phyloP scores from a whole-genome alignment of 2,113 vertebrate genomes.

The Orthonyx spaldingii region DNA sequence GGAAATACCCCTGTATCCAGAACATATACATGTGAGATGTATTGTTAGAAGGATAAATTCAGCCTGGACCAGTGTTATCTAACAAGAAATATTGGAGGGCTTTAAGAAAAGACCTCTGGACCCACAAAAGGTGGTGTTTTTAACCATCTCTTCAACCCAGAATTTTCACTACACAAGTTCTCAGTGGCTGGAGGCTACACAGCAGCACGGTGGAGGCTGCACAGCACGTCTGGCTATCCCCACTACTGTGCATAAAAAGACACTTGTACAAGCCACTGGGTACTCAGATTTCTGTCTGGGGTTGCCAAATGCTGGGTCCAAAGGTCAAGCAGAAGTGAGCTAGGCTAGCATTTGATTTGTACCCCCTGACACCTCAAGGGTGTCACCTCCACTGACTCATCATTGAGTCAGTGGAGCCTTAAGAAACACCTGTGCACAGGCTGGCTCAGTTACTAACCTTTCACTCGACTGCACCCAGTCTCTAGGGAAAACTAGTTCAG shows the following conservation, averaged over 20 bases:
- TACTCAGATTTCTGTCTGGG: not conserved
- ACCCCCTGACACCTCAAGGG: not conserved
- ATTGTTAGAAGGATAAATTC: not conserved
- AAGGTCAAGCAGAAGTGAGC: not conserved
- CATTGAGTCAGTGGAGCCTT: not conserved
- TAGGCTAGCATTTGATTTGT: not conserved
- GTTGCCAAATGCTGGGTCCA: not conserved
- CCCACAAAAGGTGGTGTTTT: not conserved
- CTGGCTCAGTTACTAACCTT: not conserved
- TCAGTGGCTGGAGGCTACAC: not conserved
- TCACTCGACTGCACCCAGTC: not conserved
- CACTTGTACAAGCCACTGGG: not conserved
- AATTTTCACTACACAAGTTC: not conserved
- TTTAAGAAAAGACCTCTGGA: not conserved
- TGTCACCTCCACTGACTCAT: too few species aligned
- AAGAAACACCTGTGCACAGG: not conserved
- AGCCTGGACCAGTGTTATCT: not conserved
- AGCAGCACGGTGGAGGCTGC: not conserved
- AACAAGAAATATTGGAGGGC: not conserved
- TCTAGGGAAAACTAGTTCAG: not conserved
- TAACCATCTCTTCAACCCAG: not conserved
- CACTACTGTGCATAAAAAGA: not conserved
- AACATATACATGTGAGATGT: accelerated
- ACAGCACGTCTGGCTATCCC: not conserved
- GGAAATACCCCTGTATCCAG: not conserved